A percentile compares a stretch with the other conserved stretches of the same genome.
These are phyloP conservation scores for Myodes glareolus DNA, from an alignment of 2,113 vertebrate genomes.

Conservation along the genomic window DNA sequence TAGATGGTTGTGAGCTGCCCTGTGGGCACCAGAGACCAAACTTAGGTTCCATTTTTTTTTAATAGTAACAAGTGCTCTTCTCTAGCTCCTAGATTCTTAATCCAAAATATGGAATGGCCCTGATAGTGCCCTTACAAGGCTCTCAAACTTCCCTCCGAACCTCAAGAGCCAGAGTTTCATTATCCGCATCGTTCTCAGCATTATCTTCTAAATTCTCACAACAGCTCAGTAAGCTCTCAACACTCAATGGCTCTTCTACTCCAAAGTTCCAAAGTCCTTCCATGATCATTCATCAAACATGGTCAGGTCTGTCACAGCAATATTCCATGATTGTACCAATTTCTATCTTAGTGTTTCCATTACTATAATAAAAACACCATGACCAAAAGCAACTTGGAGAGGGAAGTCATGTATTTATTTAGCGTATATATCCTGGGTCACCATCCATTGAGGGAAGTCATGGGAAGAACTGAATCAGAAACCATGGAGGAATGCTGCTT, in stretches of 20 bases:
- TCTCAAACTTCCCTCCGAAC: neutral
- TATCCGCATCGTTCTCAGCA: neutral
- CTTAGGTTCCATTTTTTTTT: neutral
- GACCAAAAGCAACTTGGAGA: neutral
- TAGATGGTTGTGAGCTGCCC: neutral
- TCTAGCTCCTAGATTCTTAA: neutral
- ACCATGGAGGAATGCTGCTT: neutral
- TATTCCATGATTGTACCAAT: neutral
- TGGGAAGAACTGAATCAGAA: neutral
- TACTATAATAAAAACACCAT: neutral
- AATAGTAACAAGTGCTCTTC: neutral
- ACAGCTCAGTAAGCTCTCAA: neutral
- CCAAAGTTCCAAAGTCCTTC: neutral
- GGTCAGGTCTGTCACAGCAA: neutral
- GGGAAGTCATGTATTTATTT: neutral
- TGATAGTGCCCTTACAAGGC: neutral
- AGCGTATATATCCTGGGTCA: neutral
- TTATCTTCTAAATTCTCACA: neutral
- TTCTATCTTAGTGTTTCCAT: neutral
- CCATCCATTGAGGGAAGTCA: neutral
- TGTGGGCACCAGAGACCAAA: neutral
- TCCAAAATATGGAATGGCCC: neutral
- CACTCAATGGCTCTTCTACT: neutral
- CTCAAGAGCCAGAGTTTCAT: neutral
- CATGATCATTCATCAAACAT: neutral